Conservation (phyloP, 2,797 vertebrate species). For the Sebastes elongatus region DNA sequence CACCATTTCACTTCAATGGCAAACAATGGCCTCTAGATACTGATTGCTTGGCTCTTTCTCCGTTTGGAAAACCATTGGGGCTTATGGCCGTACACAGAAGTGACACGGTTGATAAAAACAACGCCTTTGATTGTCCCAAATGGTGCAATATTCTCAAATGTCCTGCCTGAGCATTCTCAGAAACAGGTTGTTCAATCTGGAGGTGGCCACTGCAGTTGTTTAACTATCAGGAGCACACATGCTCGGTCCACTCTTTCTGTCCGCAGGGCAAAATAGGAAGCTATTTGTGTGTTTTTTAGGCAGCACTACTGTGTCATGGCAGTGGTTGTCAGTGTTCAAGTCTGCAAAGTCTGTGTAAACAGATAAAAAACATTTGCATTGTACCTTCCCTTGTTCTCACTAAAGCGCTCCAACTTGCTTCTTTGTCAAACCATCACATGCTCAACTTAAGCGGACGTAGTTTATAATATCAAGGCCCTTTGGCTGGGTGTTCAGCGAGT, state of each 20-base stretch:
- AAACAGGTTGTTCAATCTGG: not conserved
- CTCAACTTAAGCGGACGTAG: not conserved
- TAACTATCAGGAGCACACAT: not conserved
- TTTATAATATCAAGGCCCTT: not conserved
- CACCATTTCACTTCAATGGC: slow-evolving; percentile 20
- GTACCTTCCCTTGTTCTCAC: not conserved
- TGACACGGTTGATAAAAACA: not conserved
- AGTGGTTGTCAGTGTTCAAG: not conserved
- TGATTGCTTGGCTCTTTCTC: not conserved
- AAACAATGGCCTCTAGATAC: slow-evolving; percentile 3
- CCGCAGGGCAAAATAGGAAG: not conserved
- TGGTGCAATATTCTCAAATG: not conserved
- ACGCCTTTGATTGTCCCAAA: not conserved
- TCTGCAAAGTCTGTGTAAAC: not conserved
- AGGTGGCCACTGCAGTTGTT: not conserved
- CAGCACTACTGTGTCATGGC: not conserved
- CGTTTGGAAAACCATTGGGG: not conserved
- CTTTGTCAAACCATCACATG: not conserved
- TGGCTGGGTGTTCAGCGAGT: not conserved
- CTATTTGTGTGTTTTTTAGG: not conserved
- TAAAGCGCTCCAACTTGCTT: not conserved
- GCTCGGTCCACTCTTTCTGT: not conserved
- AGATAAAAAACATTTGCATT: not conserved
- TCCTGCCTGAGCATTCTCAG: not conserved
- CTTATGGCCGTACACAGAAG: not conserved